Conservation (phyloP, 2,113 vertebrate species). For the Pseudois nayaur region DNA sequence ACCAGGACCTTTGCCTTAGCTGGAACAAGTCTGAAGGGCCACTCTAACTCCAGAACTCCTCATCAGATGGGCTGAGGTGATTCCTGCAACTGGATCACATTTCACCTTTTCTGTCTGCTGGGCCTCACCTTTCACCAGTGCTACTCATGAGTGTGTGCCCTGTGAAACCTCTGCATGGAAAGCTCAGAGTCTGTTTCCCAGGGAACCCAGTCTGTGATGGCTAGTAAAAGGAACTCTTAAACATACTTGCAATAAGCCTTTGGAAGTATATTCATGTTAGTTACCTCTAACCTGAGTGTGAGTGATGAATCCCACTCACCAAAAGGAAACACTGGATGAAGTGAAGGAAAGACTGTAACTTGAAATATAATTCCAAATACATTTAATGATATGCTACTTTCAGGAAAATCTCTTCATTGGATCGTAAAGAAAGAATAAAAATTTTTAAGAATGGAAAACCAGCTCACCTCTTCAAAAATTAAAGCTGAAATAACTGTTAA, state of each 20-base stretch:
- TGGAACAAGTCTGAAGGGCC: not conserved
- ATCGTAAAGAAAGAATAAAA: not conserved
- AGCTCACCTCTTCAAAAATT: not conserved
- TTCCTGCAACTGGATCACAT: not conserved
- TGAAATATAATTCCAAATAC: not conserved
- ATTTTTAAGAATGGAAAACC: constrained; percentile 9
- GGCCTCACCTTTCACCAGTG: not conserved
- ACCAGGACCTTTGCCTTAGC: not conserved
- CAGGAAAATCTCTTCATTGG: not conserved
- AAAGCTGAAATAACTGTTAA: not conserved
- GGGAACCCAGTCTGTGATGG: not conserved
- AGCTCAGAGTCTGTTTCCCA: constrained; percentile 8
- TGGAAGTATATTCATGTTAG: not conserved
- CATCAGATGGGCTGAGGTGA: not conserved
- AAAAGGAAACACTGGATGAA: not conserved
- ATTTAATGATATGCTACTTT: not conserved
- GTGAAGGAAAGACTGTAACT: constrained; percentile 21
- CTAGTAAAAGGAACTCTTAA: not conserved
- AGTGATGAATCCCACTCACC: constrained; percentile 33
- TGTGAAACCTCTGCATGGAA: not conserved
- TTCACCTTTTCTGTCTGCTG: not conserved
- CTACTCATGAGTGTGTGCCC: not conserved
- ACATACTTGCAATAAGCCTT: constrained; percentile 1
- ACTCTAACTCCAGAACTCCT: not conserved
- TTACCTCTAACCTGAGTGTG: not conserved